Conservation (phyloP, 2,888 invertebrate genomes). For the Phania funesta region DNA sequence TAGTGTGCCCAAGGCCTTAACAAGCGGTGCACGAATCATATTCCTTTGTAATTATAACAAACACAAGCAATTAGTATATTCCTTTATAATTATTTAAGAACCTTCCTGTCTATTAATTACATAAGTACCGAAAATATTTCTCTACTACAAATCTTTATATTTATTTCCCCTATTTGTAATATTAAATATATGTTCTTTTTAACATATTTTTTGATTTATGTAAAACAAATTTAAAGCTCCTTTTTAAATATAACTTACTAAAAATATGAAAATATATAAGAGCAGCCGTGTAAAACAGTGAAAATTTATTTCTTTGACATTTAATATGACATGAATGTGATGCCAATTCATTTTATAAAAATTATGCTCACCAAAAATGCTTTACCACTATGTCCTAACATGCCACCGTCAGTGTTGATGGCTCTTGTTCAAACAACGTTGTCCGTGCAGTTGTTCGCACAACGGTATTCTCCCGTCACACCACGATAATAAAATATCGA, state of each 20-base stretch:
- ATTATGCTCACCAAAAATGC: too few relatives aligned
- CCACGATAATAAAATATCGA: too few relatives aligned
- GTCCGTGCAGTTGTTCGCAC: too few relatives aligned
- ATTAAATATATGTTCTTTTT: not conserved
- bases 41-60: slow-evolving; percentile 69
- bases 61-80: slow-evolving; percentile 4
- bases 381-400: too few relatives aligned
- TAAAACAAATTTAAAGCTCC: not conserved
- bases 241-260: slow-evolving; percentile 48
- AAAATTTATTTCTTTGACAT: slow-evolving; percentile 57
- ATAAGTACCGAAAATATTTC: slow-evolving; percentile 47
- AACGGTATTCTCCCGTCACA: too few relatives aligned
- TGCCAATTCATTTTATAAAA: slow-evolving; percentile 24
- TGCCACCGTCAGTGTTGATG: too few relatives aligned
- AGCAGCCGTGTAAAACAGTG: slow-evolving; percentile 54
- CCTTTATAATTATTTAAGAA: slow-evolving; percentile 26
- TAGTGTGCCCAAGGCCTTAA: slow-evolving; percentile 83
- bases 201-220: not conserved
- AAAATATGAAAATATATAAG: slow-evolving; percentile 64
- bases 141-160: not conserved
- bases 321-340: slow-evolving; percentile 35
- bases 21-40: slow-evolving; percentile 90
- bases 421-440: too few relatives aligned
- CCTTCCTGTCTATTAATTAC: slow-evolving; percentile 39
- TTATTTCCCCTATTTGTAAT: not conserved